These are phyloP conservation scores for Ypsolopha sequella DNA, from an alignment of 2,888 invertebrate genomes.

Conservation along the genomic window DNA sequence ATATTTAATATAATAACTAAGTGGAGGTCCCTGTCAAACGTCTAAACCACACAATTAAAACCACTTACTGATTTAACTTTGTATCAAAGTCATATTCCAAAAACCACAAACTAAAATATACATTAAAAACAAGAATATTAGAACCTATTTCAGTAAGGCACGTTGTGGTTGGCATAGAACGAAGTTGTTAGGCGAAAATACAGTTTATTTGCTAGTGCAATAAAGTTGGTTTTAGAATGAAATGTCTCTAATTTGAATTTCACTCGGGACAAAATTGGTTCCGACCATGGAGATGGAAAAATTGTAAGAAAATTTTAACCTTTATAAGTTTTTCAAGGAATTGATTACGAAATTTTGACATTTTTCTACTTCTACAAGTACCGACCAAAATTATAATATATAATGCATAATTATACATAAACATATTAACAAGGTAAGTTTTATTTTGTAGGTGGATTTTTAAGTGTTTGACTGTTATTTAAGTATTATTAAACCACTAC, in stretches of 20 bases:
- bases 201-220: neutral
- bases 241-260: neutral
- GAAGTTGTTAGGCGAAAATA: neutral
- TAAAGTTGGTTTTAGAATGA: neutral
- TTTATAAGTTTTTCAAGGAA: neutral
- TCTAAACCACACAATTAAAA: constrained; percentile 24
- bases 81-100: constrained; percentile 16
- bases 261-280: constrained; percentile 2
- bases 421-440: too few species aligned
- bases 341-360: neutral
- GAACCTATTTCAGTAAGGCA: neutral
- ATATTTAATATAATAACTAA: too few species aligned
- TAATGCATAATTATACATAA: too few species aligned
- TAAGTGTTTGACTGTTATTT: too few species aligned
- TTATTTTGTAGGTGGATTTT: too few species aligned
- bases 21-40: constrained; percentile 15
- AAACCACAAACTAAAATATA: constrained; percentile 3
- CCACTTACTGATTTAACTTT: constrained; percentile 18
- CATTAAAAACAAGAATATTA: neutral
- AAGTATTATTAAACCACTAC: too few species aligned
- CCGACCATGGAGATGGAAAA: neutral
- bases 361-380: too few species aligned
- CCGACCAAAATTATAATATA: too few species aligned
- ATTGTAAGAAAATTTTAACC: neutral
- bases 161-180: neutral